These are phyloP conservation scores for Zosterops lateralis DNA, from an alignment of 2,113 vertebrate genomes.

Conservation along the genomic window DNA sequence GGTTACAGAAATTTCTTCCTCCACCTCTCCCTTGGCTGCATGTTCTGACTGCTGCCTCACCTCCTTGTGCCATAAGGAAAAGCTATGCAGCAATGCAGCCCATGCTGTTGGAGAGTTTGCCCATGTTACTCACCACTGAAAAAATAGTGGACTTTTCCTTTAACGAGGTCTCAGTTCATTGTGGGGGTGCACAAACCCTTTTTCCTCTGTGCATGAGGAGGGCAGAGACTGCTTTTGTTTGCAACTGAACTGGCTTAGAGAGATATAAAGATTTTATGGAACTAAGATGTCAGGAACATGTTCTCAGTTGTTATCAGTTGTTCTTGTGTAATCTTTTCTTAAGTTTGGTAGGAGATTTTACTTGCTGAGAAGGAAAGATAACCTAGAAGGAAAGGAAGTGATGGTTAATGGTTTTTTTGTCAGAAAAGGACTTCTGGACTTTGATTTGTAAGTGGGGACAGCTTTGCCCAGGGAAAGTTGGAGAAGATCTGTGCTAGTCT, in stretches of 20 bases:
- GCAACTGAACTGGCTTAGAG: background rate
- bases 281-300: background rate
- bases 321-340: background rate
- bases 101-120: background rate
- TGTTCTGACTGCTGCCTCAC: background rate
- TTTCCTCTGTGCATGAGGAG: background rate
- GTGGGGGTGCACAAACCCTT: background rate
- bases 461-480: background rate
- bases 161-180: background rate
- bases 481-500: background rate
- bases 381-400: background rate
- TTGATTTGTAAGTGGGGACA: background rate
- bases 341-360: background rate
- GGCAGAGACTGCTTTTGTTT: background rate
- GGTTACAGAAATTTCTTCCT: background rate
- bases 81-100: background rate
- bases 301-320: background rate
- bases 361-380: background rate
- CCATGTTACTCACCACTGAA: background rate
- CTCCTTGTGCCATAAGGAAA: background rate
- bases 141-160: background rate
- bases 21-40: background rate
- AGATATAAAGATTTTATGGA: background rate
- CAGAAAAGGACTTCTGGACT: background rate
- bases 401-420: accelerated